Evolutionary conservation across 2,888 invertebrate species (phyloP), one percentile per base, ranked within the genome.

Genomic region (Nomada goodeniana): DNA sequence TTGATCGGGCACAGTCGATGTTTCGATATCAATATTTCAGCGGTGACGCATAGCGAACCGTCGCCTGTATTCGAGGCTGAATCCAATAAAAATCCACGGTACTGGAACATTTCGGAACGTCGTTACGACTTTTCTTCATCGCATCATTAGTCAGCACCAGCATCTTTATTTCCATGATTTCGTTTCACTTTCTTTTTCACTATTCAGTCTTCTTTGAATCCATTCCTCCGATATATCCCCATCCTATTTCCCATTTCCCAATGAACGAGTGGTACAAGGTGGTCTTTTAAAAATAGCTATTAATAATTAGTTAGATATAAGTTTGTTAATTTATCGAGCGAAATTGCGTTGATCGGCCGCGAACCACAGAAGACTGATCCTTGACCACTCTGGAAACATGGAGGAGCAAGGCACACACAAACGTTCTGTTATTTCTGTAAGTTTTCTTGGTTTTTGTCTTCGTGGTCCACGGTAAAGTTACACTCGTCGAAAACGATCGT

Each of bases 401-500:
- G 88, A 88, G 88, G 86, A 88, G 87, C 87, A 86, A 88, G 82
- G 77, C 86, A 84, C 77, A 76, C 65, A 72, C 59, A 82, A 77
- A 71, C 76, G 71, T 80, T 80, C 63, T 72, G 67, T 80, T 65
- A 64, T 77, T 75, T 59, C 61, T 63, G 57, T 75, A 70, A 79
- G 63, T 68, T 80, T 82, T 47, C 36, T 71, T 67, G 29, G 10
- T 75, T 65, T 52, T 52, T 52, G 13, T 61, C 60, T 52, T 69
- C 61, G 65, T 63, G 75, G 63, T 60, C 82, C 72, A 69, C 80
- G 80, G 77, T 59, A 68, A 36, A 76, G 61, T 52, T 47, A 23
- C 29, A 47, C n/a, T 52, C 61, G 42, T 11, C 36, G 10, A 23
- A 57, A 47, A 18, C 36, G 36, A 47, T 47, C 11, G 47, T 47